Evolutionary conservation across 1,140 invertebrate species (phyloP), one percentile per base, ranked within the genome.

Genomic region (Helicoverpa zea): DNA sequence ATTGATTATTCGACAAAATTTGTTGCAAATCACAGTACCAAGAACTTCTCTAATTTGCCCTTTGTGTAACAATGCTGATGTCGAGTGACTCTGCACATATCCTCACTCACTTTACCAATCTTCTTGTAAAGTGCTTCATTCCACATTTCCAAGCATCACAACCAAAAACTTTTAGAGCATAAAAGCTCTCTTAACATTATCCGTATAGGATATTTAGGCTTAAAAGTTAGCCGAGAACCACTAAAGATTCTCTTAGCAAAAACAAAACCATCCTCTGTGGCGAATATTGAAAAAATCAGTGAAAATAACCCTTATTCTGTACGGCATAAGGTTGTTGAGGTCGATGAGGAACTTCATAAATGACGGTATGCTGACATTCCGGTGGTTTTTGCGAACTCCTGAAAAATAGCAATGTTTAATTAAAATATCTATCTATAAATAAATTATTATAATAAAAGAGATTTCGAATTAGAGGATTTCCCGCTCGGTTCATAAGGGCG

Each of bases 261-360:
- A 94, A 88, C 88, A 93, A 83, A 94, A 94, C 93, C 93, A 94
- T 5, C 89, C 90, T 58, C 92, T 85, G 70, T 93, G 90, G 18
- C 86, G 85, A 49, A 91, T 92, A 77, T 91, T 94, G 70, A 94
- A 94, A 86, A 94, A 94, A 83, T 94, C 93, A 5, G 86, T 88
- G 16, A 94, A 90, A 85, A 94, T 91, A 70, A 93, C 91, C 66
- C 91, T 90, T 90, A 94, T 89, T 81, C 89, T 90, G 76, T 94
- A 91, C 0, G 92, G 93, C 87, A 95, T 85, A 85, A 95, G 88
- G 83, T 92, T 91, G 85, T 87, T 83, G 12, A 94, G 35, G n/a
- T 90, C 87, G 3, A 91, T 88, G 14, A 94, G 80, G 3, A 81
- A 79, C 74, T 90, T 91, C 91, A 95, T 91, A 47, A 88, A 89